These are phyloP conservation scores for Muntiacus reevesi DNA, from an alignment of 2,113 vertebrate genomes.

Conservation along the genomic window DNA sequence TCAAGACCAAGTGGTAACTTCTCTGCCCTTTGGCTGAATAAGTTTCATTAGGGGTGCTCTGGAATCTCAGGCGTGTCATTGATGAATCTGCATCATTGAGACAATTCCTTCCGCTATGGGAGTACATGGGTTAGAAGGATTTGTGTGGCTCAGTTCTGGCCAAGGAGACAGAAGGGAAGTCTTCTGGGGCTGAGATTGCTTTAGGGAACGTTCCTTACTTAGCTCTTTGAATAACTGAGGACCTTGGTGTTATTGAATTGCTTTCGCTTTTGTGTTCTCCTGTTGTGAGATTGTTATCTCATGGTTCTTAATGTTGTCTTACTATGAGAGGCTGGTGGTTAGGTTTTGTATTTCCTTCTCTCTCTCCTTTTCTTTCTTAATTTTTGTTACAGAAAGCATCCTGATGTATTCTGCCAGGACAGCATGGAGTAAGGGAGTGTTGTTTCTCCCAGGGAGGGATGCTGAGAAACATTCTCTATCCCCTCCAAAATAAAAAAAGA, in stretches of 20 bases:
- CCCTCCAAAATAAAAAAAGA: background rate
- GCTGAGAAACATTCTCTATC: too few relatives aligned
- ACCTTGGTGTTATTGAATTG: background rate
- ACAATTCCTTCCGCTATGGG: background rate
- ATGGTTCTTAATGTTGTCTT: background rate
- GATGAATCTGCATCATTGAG: background rate
- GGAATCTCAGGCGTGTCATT: background rate
- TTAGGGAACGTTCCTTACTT: background rate
- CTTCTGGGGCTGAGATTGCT: background rate
- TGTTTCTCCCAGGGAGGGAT: background rate
- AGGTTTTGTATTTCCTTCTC: background rate
- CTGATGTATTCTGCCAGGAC: background rate
- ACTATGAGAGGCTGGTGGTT: background rate
- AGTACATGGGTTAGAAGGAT: background rate
- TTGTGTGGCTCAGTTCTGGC: background rate
- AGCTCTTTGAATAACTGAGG: background rate
- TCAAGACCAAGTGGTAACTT: background rate
- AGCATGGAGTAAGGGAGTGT: background rate
- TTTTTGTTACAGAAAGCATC: background rate
- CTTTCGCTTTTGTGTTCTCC: background rate
- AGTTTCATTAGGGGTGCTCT: background rate
- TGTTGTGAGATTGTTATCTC: background rate
- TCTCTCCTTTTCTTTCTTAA: background rate
- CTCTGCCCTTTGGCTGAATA: background rate
- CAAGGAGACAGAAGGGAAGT: background rate